Evolutionary conservation across 2,888 invertebrate genomes (phyloP).

Genomic region (Calameuta filiformis): DNA sequence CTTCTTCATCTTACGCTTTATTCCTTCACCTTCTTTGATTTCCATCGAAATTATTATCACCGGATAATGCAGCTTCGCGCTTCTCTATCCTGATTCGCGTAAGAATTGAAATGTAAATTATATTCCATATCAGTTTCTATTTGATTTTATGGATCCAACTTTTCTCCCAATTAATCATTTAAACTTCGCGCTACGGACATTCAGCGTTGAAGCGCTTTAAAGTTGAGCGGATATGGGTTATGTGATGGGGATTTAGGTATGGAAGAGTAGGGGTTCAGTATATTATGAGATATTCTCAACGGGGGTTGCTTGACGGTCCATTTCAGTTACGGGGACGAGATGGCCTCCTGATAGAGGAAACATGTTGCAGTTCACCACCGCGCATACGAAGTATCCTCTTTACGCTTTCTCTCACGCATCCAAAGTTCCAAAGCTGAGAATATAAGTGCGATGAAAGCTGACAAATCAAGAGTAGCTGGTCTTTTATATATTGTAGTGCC

Average conservation of each 20-base stretch:
- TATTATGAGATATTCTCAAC: conserved; percentile 30
- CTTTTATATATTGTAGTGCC: background rate
- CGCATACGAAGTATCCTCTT: conserved; percentile 46
- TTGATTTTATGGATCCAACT: background rate
- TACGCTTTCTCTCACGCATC: conserved; percentile 24
- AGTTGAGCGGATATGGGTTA: background rate
- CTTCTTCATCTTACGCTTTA: background rate
- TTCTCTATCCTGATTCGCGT: background rate
- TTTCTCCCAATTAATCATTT: background rate
- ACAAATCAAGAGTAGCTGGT: conserved; percentile 4
- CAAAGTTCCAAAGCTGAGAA: background rate
- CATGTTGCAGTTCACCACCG: conserved; percentile 45
- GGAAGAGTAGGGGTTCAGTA: conserved; percentile 12
- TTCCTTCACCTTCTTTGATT: background rate
- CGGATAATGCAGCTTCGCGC: background rate
- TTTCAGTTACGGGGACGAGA: conserved; percentile 31
- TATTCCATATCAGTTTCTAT: background rate
- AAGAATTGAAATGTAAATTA: background rate
- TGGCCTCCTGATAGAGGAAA: conserved; percentile 52
- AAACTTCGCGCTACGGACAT: background rate
- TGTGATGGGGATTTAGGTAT: conserved; percentile 8
- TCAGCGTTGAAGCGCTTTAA: background rate
- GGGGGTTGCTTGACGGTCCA: conserved; percentile 30
- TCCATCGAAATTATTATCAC: background rate
- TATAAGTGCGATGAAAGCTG: background rate